Evolutionary conservation across 2,113 vertebrate species (phyloP), one percentile per base, ranked within the genome.

Genomic region (Eira barbara): DNA sequence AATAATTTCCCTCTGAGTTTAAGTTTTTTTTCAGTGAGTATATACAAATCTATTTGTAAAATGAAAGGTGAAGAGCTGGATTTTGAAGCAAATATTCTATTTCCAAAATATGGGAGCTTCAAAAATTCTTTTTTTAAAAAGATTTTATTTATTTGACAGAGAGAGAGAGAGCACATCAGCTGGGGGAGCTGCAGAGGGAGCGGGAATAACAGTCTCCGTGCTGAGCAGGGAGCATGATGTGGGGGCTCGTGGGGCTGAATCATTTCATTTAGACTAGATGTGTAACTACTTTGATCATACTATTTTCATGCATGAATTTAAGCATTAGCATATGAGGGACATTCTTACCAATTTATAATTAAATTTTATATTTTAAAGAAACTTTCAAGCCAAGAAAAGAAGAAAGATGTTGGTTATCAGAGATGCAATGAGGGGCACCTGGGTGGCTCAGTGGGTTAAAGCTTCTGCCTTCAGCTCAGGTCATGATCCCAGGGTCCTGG

Each of bases 271-370:
- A 84, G 39, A 80, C 21, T 79, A 85, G 13, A 31, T 61, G 2
- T 96, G 5, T 67, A 80, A 31, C 81, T 73, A 65, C 57, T 96
- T 86, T 76, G 65, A 76, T 55, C 76, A 27, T 87, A 91, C 34
- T 73, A 47, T 84, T 95, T 95, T 80, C 59, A 94, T n/a, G 21
- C 13, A 36, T 92, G 31, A 93, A 90, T 55, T 94, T 20, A 85
- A 85, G 29, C 31, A 90, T 91, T 80, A 18, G 17, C 34, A 90
- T 69, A 85, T 91, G 78, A 90, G 55, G 5, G 90, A 39, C 47
- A 42, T 83, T 91, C 29, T 92, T 93, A 34, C 42, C 73, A 95
- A 11, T 76, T 93, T 36, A 74, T 89, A 86, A 76, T 74, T 94
- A 83, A 52, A 88, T 93, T 12, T 87, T 76, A 81, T 31, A 31